A percentile compares a stretch with the other conserved stretches of the same genome.
phyloP scores from a whole-genome alignment of 2,888 invertebrate genomes.

The Nemurella pictetii region DNA sequence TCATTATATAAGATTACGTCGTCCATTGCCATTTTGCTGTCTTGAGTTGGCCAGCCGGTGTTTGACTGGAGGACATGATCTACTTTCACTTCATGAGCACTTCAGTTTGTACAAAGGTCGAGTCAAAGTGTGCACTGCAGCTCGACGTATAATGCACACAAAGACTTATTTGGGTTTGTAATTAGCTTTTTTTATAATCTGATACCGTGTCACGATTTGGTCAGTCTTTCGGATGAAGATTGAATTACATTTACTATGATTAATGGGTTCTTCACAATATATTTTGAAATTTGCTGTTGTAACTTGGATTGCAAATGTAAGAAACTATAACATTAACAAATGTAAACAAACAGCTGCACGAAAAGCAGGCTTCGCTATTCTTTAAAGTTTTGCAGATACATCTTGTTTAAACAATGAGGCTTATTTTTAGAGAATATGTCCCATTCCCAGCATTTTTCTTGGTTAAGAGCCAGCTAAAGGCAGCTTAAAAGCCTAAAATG shows the following conservation, averaged over 20 bases:
- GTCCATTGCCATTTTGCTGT: neutral
- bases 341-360: no score
- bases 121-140: neutral
- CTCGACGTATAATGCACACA: neutral
- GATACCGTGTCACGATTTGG: neutral
- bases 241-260: neutral
- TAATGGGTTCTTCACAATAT: neutral
- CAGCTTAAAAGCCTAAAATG: no score
- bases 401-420: no score
- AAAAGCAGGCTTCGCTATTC: no score
- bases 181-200: neutral
- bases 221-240: neutral
- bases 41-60: neutral
- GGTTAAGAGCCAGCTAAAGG: no score
- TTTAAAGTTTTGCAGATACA: no score
- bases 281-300: neutral
- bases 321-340: no score
- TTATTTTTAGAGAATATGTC: no score
- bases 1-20: neutral
- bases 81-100: slow-evolving; percentile 14
- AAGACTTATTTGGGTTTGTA: neutral
- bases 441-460: no score
- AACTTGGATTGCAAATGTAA: no score
- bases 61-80: neutral
- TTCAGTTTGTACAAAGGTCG: neutral